Conservation (phyloP, 2,797 vertebrate species). For the Syndactyla subalaris region DNA sequence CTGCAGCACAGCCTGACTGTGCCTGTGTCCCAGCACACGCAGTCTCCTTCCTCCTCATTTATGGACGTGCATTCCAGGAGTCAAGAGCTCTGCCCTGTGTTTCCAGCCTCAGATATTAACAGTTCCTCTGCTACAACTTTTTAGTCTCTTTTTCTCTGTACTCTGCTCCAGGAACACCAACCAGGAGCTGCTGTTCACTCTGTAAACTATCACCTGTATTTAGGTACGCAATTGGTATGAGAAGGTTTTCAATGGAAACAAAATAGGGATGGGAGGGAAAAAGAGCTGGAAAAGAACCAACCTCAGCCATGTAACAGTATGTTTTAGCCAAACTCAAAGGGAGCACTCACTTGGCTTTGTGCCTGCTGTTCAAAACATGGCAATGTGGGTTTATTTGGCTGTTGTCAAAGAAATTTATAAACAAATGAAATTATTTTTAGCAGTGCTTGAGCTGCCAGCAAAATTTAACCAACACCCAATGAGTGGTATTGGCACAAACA, state of each 20-base stretch:
- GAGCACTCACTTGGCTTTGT: background rate
- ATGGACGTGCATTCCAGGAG: rapidly evolving
- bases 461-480: background rate
- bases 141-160: background rate
- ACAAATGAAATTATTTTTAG: conserved; percentile 45
- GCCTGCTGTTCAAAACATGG: background rate
- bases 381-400: background rate
- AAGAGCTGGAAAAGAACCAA: background rate
- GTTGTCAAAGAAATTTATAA: conserved; percentile 8
- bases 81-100: background rate
- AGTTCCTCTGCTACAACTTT: background rate
- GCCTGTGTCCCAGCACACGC: background rate
- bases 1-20: background rate
- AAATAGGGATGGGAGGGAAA: background rate
- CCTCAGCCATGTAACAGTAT: background rate
- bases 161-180: background rate
- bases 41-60: background rate
- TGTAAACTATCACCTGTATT: rapidly evolving
- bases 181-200: background rate
- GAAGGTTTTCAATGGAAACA: background rate
- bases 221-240: too few relatives aligned
- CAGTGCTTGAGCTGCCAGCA: background rate
- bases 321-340: background rate
- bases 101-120: background rate
- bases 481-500: background rate